phyloP scores from a whole-genome alignment of 2,113 vertebrate species.

The Ceratotherium simum region DNA sequence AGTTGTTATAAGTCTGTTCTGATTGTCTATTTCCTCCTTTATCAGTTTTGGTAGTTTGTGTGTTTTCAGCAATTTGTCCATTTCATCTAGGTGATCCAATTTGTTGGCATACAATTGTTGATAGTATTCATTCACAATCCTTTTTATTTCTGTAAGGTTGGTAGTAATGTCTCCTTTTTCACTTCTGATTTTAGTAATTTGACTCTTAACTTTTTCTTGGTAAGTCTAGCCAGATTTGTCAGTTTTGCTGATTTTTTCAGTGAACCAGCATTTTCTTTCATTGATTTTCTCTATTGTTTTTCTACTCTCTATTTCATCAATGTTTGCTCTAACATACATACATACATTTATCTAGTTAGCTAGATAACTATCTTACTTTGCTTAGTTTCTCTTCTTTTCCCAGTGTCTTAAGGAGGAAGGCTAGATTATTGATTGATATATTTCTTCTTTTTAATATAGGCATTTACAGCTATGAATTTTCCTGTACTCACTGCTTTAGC shows the following conservation, averaged over 20 bases:
- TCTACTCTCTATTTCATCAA: no score
- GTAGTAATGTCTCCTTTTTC: neutral
- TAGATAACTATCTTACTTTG: neutral
- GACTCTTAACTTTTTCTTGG: neutral
- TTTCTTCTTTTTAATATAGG: neutral
- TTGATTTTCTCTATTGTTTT: neutral
- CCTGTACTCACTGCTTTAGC: neutral
- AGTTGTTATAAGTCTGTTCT: neutral
- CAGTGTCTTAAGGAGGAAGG: neutral
- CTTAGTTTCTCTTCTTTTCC: neutral
- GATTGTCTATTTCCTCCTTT: neutral
- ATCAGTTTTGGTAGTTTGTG: no score
- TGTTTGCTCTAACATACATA: neutral
- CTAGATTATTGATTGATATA: fast-evolving
- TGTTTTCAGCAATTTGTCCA: neutral
- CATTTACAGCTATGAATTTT: fast-evolving
- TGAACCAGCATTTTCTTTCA: neutral
- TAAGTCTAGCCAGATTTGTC: neutral
- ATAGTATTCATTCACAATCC: no score
- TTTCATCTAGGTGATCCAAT: neutral
- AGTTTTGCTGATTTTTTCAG: neutral
- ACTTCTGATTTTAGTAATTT: neutral
- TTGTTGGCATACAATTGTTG: neutral
- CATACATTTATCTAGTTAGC: neutral
- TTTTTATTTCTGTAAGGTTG: neutral